Evolutionary conservation across 1,140 invertebrate genomes (phyloP).

Genomic region (Colletes latitarsis): DNA sequence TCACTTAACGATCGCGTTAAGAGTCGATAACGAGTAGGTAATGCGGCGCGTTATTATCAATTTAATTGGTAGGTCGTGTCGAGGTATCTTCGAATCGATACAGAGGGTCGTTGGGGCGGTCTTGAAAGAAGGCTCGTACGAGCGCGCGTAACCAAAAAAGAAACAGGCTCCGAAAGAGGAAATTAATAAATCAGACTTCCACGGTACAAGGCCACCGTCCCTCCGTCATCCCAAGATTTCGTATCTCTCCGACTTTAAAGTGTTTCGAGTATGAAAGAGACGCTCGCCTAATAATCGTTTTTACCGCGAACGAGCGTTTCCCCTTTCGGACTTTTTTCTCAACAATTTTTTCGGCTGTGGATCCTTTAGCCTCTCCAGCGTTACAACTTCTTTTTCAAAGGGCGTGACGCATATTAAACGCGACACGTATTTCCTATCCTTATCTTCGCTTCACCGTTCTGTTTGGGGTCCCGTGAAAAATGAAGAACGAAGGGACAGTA

Average conservation of each 20-base stretch:
- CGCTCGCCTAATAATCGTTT: conserved; percentile 53
- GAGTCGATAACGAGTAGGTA: conserved; percentile 56
- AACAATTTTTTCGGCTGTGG: too few relatives aligned
- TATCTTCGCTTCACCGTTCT: neutral
- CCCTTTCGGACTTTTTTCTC: conserved; percentile 11
- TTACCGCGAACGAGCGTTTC: conserved; percentile 8
- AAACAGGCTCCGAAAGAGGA: conserved; percentile 12
- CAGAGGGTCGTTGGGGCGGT: neutral
- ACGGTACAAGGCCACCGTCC: conserved; percentile 23
- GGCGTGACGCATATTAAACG: conserved; percentile 24
- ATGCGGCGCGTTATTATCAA: conserved; percentile 54
- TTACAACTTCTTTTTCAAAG: neutral
- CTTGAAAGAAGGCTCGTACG: neutral
- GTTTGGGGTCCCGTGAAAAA: neutral
- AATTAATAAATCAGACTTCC: conserved; percentile 62
- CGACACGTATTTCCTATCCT: neutral
- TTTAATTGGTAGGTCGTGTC: conserved; percentile 59
- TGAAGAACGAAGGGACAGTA: neutral
- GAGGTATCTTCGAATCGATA: conserved; percentile 50
- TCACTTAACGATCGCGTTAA: conserved; percentile 43
- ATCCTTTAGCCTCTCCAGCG: too few relatives aligned
- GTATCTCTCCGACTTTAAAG: conserved; percentile 53
- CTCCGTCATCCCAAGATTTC: conserved; percentile 47
- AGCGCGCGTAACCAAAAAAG: conserved; percentile 16
- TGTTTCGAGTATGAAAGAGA: conserved; percentile 49